Evolutionary conservation across 2,888 invertebrate species (phyloP), one percentile per base, ranked within the genome.

Genomic region (Eristalinus sepulchralis): DNA sequence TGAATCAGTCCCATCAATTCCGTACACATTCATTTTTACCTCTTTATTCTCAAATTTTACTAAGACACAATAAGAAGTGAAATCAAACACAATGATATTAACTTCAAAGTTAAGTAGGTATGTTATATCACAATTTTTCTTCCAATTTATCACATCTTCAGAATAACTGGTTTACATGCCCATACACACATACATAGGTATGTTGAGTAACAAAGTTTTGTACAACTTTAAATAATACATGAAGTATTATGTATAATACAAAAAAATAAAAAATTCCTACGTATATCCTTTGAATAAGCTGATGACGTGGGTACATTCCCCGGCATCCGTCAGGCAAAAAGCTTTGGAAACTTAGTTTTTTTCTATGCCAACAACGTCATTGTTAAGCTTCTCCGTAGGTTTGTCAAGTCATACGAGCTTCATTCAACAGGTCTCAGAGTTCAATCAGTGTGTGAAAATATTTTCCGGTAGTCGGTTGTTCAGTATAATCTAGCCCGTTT

Each of bases 331-430:
- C n/a, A 17, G 47, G n/a, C n/a, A 0, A 17, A 47, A 47, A 47
- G 47, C 47, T 47, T 73, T 55, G 31, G 67, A 63, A 60, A 47
- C 72, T 83, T 73, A 59, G n/a, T n/a, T n/a, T 24, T 9, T 13
- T 57, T 24, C 9, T 53, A 31, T 67, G 47, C 6, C 55, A 34
- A 10, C 60, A 55, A 33, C 81, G 81, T 85, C 84, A 85, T 68
- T 11, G 64, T 60, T 55, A 85, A 85, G 85, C 85, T 85, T 77
- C 82, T 34, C 20, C 47, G 68, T 76, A 66, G 70, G 64, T 47
- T 70, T 70, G 53, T 71, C 55, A 63, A 70, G 63, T 67, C 36
- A 76, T 72, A 81, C 22, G 22, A 81, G 67, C 72, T 67, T 75
- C 55, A 75, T 80, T 57, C 66, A 80, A 55, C 71, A 57, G 64